Conservation (phyloP, 92 coral and sea anemone species). For the Hydrozoanthus gracilis region DNA sequence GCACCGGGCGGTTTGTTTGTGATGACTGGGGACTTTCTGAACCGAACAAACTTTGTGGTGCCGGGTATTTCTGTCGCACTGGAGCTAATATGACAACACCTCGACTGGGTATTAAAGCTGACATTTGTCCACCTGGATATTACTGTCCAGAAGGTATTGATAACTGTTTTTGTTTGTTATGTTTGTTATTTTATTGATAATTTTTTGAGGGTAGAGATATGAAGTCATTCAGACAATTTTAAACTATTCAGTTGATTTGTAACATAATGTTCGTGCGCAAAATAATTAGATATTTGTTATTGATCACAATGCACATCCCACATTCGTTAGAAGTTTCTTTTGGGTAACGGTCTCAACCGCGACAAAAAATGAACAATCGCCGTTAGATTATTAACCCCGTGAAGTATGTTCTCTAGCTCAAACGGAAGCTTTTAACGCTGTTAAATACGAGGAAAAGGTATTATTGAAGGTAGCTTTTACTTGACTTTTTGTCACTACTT, state of each 20-base stretch:
- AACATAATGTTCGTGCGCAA: too few relatives aligned
- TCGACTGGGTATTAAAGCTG: slow-evolving; percentile 77
- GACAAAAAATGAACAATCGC: too few relatives aligned
- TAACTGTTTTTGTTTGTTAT: not conserved
- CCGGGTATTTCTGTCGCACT: slow-evolving; percentile 92
- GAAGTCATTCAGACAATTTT: too few relatives aligned
- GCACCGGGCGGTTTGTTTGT: slow-evolving; percentile 89
- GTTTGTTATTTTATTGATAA: not conserved
- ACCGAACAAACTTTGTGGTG: slow-evolving; percentile 82
- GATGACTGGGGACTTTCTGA: slow-evolving; percentile 88
- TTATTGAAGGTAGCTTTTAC: not conserved
- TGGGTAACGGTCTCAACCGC: too few relatives aligned
- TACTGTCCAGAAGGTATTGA: slow-evolving; percentile 93
- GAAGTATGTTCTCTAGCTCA: too few relatives aligned
- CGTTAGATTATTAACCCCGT: too few relatives aligned
- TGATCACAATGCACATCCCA: too few relatives aligned
- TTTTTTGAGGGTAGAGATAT: too few relatives aligned
- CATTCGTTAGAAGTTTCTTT: too few relatives aligned
- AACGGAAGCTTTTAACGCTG: too few relatives aligned
- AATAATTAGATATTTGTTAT: too few relatives aligned
- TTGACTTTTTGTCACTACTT: not conserved
- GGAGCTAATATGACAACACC: slow-evolving; percentile 94
- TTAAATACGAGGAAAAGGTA: not conserved
- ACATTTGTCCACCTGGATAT: slow-evolving; percentile 84
- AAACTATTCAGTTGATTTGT: too few relatives aligned